These are phyloP conservation scores for Syritta pipiens DNA, from an alignment of 2,888 invertebrate species.

Conservation along the genomic window DNA sequence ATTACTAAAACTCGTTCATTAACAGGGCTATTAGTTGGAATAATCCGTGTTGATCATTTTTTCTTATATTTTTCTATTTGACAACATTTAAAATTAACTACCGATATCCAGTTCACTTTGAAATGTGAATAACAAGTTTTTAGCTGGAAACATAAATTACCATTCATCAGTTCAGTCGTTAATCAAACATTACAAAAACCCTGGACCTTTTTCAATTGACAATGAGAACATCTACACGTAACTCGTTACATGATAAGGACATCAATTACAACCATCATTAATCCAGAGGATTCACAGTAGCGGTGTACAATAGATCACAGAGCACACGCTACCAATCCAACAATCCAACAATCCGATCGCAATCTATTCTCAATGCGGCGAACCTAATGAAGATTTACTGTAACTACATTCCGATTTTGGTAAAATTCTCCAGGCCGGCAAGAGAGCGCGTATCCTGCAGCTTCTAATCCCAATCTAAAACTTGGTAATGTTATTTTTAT, in stretches of 20 bases:
- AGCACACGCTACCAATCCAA: background rate
- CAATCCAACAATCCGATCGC: conserved; percentile 38
- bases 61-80: too few species aligned
- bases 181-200: too few species aligned
- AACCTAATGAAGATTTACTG: conserved; percentile 69
- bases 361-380: conserved; percentile 67
- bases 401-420: conserved; percentile 64
- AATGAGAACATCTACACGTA: too few species aligned
- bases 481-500: conserved; percentile 67
- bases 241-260: conserved; percentile 23
- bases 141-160: too few species aligned
- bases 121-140: too few species aligned
- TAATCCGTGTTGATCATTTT: too few species aligned
- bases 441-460: conserved; percentile 27
- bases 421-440: conserved; percentile 43
- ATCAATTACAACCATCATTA: conserved; percentile 45
- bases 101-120: too few species aligned
- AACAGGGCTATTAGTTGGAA: too few species aligned
- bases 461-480: conserved; percentile 65
- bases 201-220: conserved; percentile 6
- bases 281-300: conserved; percentile 40
- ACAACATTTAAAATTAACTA: too few species aligned
- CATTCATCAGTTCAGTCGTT: too few species aligned
- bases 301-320: conserved; percentile 53
- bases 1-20: too few species aligned